phyloP scores from a whole-genome alignment of 2,113 vertebrate genomes.

The Epinephelus cyanopodus region DNA sequence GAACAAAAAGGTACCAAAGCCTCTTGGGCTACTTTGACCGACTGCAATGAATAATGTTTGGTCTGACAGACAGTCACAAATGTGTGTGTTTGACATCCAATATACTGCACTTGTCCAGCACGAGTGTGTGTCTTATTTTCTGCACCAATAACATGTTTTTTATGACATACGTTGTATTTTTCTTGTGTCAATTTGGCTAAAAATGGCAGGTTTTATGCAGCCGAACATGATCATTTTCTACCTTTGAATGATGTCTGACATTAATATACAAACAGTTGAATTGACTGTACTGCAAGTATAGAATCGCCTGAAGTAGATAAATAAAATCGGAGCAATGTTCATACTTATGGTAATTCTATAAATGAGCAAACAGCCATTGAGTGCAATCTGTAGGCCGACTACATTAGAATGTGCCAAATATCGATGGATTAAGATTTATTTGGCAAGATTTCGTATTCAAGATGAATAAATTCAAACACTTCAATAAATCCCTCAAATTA shows the following conservation, averaged over 20 bases:
- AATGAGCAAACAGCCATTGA: conserved; percentile 48
- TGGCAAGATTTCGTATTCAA: conserved; percentile 70
- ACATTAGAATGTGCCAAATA: conserved; percentile 58
- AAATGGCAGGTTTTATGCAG: conserved; percentile 6
- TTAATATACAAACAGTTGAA: neutral
- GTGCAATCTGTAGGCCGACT: conserved; percentile 39
- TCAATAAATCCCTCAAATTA: conserved; percentile 81
- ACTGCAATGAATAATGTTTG: conserved; percentile 68
- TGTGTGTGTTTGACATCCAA: conserved; percentile 58
- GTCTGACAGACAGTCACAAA: conserved; percentile 54
- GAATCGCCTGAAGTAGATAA: conserved; percentile 7
- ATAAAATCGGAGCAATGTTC: conserved; percentile 15
- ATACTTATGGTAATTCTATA: conserved; percentile 45
- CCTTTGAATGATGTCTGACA: neutral
- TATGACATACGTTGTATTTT: neutral
- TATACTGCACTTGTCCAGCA: conserved; percentile 43
- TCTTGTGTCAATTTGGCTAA: neutral
- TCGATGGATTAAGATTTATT: conserved; percentile 65
- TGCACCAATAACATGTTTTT: conserved; percentile 17
- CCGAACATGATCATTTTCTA: neutral
- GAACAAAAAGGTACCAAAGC: conserved; percentile 55
- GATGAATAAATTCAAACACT: conserved; percentile 77
- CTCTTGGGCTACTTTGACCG: conserved; percentile 58
- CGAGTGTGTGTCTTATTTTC: conserved; percentile 29
- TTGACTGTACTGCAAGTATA: conserved; percentile 9